phyloP scores from a whole-genome alignment of 2,888 invertebrate species.

The Eucera pruinosa region DNA sequence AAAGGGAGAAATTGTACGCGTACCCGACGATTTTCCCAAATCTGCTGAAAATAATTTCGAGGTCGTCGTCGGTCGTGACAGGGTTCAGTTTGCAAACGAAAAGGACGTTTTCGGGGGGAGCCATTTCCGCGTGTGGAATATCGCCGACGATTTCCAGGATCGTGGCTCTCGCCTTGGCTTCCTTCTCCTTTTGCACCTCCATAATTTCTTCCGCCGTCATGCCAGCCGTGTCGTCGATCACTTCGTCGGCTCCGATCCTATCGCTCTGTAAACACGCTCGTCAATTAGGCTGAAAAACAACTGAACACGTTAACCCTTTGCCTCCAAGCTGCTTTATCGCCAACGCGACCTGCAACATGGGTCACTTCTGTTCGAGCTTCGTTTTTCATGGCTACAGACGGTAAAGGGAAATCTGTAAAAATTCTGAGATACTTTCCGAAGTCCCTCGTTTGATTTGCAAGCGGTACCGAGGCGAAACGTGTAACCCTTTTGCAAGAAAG shows the following conservation, averaged over 20 bases:
- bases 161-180: conserved; percentile 98
- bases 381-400: no score
- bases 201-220: conserved; percentile 93
- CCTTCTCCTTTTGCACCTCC: conserved; percentile 94
- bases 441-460: no score
- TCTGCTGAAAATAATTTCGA: conserved; percentile 98
- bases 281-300: not conserved
- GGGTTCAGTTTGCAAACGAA: conserved; percentile 99
- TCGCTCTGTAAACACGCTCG: conserved; percentile 87
- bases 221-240: conserved; percentile 95
- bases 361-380: no score
- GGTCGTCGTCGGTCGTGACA: conserved; percentile 97
- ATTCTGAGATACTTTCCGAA: no score
- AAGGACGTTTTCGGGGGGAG: conserved; percentile 99
- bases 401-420: no score
- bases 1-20: not conserved
- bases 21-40: conserved; percentile 95
- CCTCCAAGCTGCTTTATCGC: no score
- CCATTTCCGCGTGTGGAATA: conserved; percentile 97
- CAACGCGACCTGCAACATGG: no score
- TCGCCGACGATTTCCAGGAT: conserved; percentile 99
- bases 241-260: conserved; percentile 96
- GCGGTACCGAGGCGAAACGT: no score
- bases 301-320: no score
- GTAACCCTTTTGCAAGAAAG: no score